Evolutionary conservation across 2,113 vertebrate genomes (phyloP), one percentile per base, ranked within the genome.

Genomic region (Motacilla alba): DNA sequence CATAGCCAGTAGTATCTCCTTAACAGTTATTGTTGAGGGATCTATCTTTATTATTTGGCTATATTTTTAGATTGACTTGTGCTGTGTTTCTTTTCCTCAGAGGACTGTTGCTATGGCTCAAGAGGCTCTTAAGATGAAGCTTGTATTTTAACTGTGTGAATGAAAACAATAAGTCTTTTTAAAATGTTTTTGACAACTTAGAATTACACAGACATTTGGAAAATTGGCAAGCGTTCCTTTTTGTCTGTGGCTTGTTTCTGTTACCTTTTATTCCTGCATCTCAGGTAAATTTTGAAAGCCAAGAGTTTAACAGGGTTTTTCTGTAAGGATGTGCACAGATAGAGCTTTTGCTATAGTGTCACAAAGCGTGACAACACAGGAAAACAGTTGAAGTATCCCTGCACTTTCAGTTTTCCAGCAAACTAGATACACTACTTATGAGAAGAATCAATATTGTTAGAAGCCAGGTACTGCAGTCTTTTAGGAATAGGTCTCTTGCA

Each of bases 351-450:
- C 41, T 92, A 20, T 53, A 58, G 30, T 80, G 35, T 83, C 59
- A 66, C 50, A 55, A 84, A 93, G 67, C 64, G 4, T 91, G 90
- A 94, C 62, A 79, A 30, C 76, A 53, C 37, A 89, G 85, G 72
- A 86, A 95, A 90, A 63, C 76, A 64, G 75, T 93, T 97, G 74
- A 96, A 92, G 76, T 85, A 94, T 88, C 70, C 60, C 66, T 80
- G 60, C 76, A 59, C 67, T 93, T 95, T 18, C 52, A 70, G 78
- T 95, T 97, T 96, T 94, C 82, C 89, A 86, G 94, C 63, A 96
- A 97, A 91, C 50, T 89, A 85, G 89, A 96, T 96, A 35, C 50
- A 92, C 77, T 97, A 83, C 98, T 97, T 97, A 97, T 97, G 92
- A 97, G 94, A 69, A 89, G 55, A 89, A 95, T 97, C 97, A 92